A percentile compares a stretch with the other conserved stretches of the same genome.
Evolutionary conservation across 2,797 vertebrate species (phyloP).

Genomic region (Leuciscus waleckii): DNA sequence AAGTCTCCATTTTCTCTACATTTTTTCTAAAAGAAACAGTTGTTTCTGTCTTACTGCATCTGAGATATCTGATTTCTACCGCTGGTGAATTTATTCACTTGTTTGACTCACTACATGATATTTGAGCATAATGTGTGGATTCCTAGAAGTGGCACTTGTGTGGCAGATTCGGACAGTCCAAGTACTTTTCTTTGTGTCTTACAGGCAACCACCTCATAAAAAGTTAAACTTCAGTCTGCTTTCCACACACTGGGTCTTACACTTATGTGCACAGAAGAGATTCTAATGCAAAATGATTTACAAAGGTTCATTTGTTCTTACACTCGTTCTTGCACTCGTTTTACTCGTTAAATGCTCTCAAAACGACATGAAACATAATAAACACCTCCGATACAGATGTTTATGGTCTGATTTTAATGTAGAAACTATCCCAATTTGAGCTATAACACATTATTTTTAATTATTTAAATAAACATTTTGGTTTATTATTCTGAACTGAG

Average conservation of each 20-base stretch:
- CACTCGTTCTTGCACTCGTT: not conserved
- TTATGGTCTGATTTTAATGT: not conserved
- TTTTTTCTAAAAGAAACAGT: not conserved
- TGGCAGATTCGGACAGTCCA: not conserved
- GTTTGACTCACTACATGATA: constrained; percentile 3
- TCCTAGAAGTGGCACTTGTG: not conserved
- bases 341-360: not conserved
- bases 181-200: constrained; percentile 6
- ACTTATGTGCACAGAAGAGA: not conserved
- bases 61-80: not conserved
- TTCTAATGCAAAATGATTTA: not conserved
- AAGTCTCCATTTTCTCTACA: not conserved
- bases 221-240: not conserved
- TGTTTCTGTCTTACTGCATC: not conserved
- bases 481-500: not conserved
- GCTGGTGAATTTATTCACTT: not conserved
- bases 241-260: not conserved
- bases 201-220: not conserved
- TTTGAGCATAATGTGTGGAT: not conserved
- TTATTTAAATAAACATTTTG: not conserved
- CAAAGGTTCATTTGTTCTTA: not conserved
- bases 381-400: not conserved
- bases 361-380: not conserved
- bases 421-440: not conserved
- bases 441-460: not conserved